A percentile compares a stretch with the other conserved stretches of the same genome.
Evolutionary conservation across 2,797 vertebrate genomes (phyloP).

Genomic region (Nannoperca obscura): DNA sequence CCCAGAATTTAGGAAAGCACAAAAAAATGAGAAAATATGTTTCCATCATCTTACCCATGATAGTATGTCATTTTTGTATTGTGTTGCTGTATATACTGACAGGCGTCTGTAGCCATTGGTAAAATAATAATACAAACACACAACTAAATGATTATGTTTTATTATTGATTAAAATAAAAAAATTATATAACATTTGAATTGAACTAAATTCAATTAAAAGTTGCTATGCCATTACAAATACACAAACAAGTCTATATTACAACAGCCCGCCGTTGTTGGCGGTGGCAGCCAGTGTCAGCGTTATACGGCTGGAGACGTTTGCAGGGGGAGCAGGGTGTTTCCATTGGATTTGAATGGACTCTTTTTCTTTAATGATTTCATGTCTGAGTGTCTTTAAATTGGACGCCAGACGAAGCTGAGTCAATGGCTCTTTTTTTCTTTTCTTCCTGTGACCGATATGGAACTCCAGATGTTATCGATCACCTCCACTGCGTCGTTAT

Average conservation of each 20-base stretch:
- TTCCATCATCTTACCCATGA: neutral
- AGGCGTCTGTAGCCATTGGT: neutral
- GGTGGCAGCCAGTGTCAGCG: neutral
- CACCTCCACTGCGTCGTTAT: slow-evolving; percentile 57
- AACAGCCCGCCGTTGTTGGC: neutral
- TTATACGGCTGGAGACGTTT: slow-evolving; percentile 9
- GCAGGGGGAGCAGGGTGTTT: slow-evolving; percentile 28
- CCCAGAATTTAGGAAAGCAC: neutral
- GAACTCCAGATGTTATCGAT: slow-evolving; percentile 71
- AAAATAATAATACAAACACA: neutral
- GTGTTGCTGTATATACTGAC: neutral
- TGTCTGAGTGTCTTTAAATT: slow-evolving; percentile 40
- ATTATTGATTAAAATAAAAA: neutral
- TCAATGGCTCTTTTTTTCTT: slow-evolving; percentile 72
- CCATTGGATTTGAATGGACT: slow-evolving; percentile 64
- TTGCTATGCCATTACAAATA: neutral
- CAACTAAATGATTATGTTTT: neutral
- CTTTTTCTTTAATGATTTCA: slow-evolving; percentile 58
- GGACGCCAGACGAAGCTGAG: slow-evolving; percentile 52
- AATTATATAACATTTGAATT: neutral
- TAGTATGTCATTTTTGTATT: neutral
- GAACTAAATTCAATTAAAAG: neutral
- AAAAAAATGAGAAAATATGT: neutral
- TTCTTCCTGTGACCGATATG: slow-evolving; percentile 61
- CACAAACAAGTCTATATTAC: neutral